These are phyloP conservation scores for Drosophila algonquin DNA, from an alignment of 2,888 invertebrate species.

Conservation along the genomic window DNA sequence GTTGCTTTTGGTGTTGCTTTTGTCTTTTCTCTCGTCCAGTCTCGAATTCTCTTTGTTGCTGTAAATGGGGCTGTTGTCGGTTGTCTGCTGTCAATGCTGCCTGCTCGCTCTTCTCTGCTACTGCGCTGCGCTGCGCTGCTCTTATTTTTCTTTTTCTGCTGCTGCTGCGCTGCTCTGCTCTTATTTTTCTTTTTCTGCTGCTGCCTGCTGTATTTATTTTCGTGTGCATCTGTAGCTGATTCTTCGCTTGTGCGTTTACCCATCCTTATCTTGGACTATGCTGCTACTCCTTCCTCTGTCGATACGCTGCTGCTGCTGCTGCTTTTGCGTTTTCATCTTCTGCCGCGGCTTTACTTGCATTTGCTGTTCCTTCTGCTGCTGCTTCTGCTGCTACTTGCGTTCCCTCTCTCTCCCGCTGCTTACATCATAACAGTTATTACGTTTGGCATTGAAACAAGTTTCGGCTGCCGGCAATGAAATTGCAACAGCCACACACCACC, in stretches of 20 bases:
- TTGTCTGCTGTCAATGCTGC: background rate
- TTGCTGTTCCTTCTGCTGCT: constrained; percentile 24
- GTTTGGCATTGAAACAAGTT: constrained; percentile 80
- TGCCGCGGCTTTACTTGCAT: background rate
- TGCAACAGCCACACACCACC: constrained; percentile 46
- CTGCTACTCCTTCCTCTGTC: background rate
- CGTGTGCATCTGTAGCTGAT: background rate
- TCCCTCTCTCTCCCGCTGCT: constrained; percentile 45
- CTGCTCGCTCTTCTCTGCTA: background rate
- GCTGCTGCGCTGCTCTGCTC: no score
- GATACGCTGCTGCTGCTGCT: constrained; percentile 2
- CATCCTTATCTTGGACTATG: background rate
- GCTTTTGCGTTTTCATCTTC: background rate
- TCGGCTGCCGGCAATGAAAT: constrained; percentile 76
- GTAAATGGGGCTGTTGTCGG: background rate
- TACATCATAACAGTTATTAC: constrained; percentile 80
- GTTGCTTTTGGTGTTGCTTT: constrained; percentile 15
- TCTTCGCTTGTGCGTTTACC: background rate
- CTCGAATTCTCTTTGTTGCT: background rate
- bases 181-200: background rate
- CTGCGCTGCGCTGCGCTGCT: no score
- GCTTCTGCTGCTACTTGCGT: constrained; percentile 8
- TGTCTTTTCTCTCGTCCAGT: constrained; percentile 3
- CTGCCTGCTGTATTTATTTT: background rate
- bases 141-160: background rate